phyloP scores from a whole-genome alignment of 2,797 vertebrate genomes.

The Crenuchus spilurus region DNA sequence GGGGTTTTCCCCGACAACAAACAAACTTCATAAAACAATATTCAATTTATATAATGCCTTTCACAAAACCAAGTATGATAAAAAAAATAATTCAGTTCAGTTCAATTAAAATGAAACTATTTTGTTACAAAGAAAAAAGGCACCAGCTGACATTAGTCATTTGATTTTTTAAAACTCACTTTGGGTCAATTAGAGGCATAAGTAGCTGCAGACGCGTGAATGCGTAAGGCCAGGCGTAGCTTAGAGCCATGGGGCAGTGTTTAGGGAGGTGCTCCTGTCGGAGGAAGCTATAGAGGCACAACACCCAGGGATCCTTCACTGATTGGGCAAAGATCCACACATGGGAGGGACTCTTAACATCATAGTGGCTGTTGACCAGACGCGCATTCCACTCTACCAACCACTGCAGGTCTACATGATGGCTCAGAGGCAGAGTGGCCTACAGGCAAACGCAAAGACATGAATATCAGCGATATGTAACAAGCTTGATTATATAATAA shows the following conservation, averaged over 20 bases:
- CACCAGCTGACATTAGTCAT: no score
- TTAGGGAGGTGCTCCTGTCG: conserved; percentile 96
- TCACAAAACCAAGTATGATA: no score
- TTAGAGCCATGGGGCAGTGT: conserved; percentile 93
- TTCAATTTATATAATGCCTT: no score
- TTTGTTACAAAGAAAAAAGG: no score
- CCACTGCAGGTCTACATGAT: conserved; percentile 96
- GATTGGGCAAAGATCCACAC: conserved; percentile 99
- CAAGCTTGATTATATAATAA: no score
- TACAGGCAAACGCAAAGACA: conserved; percentile 53
- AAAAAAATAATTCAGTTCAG: no score
- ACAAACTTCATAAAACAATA: no score
- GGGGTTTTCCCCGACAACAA: no score
- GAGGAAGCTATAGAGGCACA: conserved; percentile 97
- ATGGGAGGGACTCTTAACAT: conserved; percentile 97
- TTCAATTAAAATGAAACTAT: no score
- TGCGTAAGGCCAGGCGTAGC: conserved; percentile 96
- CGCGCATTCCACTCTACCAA: conserved; percentile 96
- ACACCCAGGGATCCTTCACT: conserved; percentile 96
- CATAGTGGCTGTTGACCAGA: conserved; percentile 94
- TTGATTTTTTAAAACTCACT: no score
- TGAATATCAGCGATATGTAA: neutral
- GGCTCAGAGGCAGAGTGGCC: conserved; percentile 88
- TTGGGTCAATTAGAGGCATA: conserved; percentile 95
- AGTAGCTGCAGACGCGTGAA: conserved; percentile 95